These are phyloP conservation scores for Conus canariensis DNA, from an alignment of 2,888 invertebrate species.

Conservation along the genomic window DNA sequence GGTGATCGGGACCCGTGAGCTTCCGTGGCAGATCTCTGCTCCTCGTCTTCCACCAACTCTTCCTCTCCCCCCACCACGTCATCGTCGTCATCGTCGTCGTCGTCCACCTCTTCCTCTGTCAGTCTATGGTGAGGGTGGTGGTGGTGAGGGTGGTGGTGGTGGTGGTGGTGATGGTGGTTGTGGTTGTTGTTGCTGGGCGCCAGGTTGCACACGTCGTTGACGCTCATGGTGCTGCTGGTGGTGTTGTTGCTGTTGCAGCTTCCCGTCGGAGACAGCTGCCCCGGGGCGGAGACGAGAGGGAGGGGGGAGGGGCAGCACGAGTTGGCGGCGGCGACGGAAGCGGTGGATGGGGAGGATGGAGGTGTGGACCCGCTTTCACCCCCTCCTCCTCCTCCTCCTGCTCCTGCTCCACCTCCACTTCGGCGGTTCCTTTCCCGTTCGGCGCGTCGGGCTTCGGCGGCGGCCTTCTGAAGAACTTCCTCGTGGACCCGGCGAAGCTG, in stretches of 20 bases:
- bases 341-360: slow-evolving; percentile 23
- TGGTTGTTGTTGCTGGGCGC: no score
- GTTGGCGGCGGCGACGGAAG: background rate
- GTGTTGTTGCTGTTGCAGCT: slow-evolving; percentile 35
- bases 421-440: slow-evolving; percentile 3
- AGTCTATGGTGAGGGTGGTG: background rate
- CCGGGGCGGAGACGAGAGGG: background rate
- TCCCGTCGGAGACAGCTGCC: background rate
- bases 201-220: slow-evolving; percentile 7
- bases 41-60: background rate
- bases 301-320: slow-evolving; percentile 17
- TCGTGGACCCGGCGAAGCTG: slow-evolving; percentile 50
- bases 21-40: background rate
- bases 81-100: background rate
- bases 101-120: background rate
- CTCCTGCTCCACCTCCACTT: background rate
- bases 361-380: background rate
- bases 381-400: background rate
- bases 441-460: slow-evolving; percentile 31
- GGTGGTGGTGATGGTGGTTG: background rate
- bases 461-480: slow-evolving; percentile 41
- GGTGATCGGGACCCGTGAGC: background rate
- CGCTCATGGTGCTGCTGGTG: slow-evolving; percentile 20
- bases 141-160: background rate
- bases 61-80: background rate